Evolutionary conservation across 2,797 vertebrate species (phyloP), one percentile per base, ranked within the genome.

Genomic region (Brachymystax lenok): DNA sequence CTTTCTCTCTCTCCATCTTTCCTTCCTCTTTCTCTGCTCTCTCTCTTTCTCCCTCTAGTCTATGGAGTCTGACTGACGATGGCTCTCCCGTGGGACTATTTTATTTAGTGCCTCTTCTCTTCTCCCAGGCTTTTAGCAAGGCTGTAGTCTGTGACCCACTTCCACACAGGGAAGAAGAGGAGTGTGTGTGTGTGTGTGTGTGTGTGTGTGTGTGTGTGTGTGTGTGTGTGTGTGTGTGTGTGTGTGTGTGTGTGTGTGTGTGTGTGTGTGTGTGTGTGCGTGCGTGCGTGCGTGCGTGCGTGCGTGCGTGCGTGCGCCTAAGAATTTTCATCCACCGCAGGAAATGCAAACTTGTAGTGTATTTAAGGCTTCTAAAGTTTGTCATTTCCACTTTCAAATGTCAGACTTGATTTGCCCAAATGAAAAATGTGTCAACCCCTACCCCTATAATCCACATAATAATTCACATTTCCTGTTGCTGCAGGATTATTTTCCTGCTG

Each of bases 121-220:
- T 85, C 85, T 85, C 81, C 75, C 81, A 70, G 83, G 87, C 89
- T 91, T 91, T 94, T 89, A 90, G 83, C 84, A 74, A 85, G 83
- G 88, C 87, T 88, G 90, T 79, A 87, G 89, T 87, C 83, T 88
- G 77, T 92, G 93, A 93, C 92, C 93, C 87, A 93, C 87, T 93
- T 91, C 79, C 78, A 72, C 74, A 73, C 5, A 35, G n/a, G 14
- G 27, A 51, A 69, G 50, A 21, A 50, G 54, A 73, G 59, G 67
- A 80, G 72, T 74, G 27, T 67, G 27, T 56, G 17, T 33, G n/a
- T 70, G 61, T 66, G 63, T 6, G 69, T 46, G 35, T 70, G 69
- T 46, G 69, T 46, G 40, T 69, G 10, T 3, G n/a, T 19, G 61
- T 56, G 14, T 16, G 24, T 16, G 46, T 27, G 69, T 24, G 68